Percentiles rank a stretch among this genome's conserved stretches.
phyloP scores from a whole-genome alignment of 2,888 invertebrate genomes.

The Elmis aenea region DNA sequence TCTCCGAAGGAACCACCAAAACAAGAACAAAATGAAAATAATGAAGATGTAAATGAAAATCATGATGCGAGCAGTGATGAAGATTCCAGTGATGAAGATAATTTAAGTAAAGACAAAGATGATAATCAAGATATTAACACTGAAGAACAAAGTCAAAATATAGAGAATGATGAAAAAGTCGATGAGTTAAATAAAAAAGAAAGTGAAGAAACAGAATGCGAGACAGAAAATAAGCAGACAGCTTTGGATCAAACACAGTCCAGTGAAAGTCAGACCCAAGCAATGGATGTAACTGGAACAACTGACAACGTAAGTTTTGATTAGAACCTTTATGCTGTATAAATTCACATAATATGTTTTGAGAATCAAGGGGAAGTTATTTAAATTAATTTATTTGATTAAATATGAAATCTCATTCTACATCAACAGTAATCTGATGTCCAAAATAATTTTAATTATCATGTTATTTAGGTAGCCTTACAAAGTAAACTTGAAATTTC shows the following conservation, averaged over 20 bases:
- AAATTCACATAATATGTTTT: no score
- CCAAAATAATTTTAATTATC: no score
- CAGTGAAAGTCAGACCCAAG: slow-evolving; percentile 43
- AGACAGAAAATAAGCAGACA: slow-evolving; percentile 20
- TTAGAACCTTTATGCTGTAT: not conserved
- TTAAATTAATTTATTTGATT: no score
- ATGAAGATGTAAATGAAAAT: slow-evolving; percentile 32
- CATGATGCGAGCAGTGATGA: slow-evolving; percentile 27
- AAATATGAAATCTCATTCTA: no score
- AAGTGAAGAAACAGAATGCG: slow-evolving; percentile 41
- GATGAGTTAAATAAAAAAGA: slow-evolving; percentile 36
- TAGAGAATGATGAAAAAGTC: slow-evolving; percentile 27
- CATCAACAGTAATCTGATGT: no score
- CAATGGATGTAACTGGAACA: slow-evolving; percentile 46
- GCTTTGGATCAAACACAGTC: slow-evolving; percentile 39
- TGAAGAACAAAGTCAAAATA: slow-evolving; percentile 31
- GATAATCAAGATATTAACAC: slow-evolving; percentile 34
- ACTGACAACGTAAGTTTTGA: slow-evolving; percentile 45
- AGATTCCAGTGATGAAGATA: slow-evolving; percentile 43
- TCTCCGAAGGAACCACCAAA: slow-evolving; percentile 22
- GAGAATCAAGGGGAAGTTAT: no score
- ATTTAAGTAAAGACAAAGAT: slow-evolving; percentile 42
- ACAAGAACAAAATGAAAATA: slow-evolving; percentile 30
- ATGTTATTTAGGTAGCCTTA: no score
- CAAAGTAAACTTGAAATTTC: no score